These are phyloP conservation scores for Podocnemis expansa DNA, from an alignment of 2,113 vertebrate species.

Conservation along the genomic window DNA sequence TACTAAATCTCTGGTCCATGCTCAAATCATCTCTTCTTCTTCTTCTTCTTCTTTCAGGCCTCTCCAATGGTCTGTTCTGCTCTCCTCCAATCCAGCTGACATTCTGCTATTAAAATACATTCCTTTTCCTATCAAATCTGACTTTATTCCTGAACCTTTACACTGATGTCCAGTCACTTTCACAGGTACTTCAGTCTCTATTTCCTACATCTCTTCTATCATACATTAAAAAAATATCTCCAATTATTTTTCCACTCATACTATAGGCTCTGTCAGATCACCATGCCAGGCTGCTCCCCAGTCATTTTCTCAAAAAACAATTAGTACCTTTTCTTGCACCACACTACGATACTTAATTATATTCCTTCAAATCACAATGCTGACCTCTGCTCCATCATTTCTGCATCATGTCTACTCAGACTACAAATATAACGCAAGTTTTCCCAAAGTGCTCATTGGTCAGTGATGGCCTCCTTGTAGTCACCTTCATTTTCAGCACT, in stretches of 20 bases:
- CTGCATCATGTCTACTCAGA: not conserved
- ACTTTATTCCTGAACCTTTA: not conserved
- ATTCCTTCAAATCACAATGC: not conserved
- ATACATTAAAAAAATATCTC: not conserved
- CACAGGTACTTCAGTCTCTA: not conserved
- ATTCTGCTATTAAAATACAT: not conserved
- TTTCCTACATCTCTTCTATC: not conserved
- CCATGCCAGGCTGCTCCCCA: not conserved
- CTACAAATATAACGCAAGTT: not conserved
- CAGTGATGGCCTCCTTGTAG: not conserved
- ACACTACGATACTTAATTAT: not conserved
- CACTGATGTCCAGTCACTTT: not conserved
- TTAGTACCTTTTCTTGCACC: not conserved
- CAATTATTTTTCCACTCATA: not conserved
- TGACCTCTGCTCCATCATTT: not conserved
- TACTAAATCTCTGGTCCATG: not conserved
- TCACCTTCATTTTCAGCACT: not conserved
- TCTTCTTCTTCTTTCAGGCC: not conserved
- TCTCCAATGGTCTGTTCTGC: not conserved
- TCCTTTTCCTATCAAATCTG: not conserved
- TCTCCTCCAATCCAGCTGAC: not conserved
- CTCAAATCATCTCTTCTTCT: not conserved
- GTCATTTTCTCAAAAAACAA: not conserved
- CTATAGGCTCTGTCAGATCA: not conserved
- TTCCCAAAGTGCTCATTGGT: not conserved